A percentile compares a stretch with the other conserved stretches of the same genome.
Evolutionary conservation across 2,113 vertebrate species (phyloP).

Genomic region (Holacanthus passer): DNA sequence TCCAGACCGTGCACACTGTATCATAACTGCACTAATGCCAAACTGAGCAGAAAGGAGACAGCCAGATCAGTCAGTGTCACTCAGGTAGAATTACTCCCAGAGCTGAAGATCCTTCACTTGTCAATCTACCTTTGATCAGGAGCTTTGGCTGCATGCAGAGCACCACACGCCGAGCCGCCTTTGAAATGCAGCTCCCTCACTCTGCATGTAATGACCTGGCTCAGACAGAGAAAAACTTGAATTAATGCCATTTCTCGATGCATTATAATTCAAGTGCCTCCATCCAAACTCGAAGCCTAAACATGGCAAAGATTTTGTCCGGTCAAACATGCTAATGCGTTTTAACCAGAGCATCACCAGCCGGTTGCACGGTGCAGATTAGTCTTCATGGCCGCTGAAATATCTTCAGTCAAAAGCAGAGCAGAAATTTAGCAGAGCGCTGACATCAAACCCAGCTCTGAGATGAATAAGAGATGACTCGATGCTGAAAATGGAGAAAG

Average conservation of each 20-base stretch:
- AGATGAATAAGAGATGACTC: constrained; percentile 62
- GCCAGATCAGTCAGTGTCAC: constrained; percentile 73
- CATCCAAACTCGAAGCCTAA: not conserved
- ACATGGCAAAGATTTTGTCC: constrained; percentile 11
- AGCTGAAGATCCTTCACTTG: constrained; percentile 65
- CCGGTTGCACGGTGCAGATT: not conserved
- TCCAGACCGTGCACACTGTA: constrained; percentile 43
- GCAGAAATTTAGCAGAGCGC: constrained; percentile 32
- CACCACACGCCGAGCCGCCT: constrained; percentile 12
- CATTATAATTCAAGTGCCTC: constrained; percentile 43
- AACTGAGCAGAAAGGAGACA: constrained; percentile 55
- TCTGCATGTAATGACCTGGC: constrained; percentile 57
- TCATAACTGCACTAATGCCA: constrained; percentile 59
- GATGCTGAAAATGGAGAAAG: constrained; percentile 52
- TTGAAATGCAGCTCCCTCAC: constrained; percentile 53
- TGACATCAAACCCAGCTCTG: constrained; percentile 27
- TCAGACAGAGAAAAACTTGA: constrained; percentile 47
- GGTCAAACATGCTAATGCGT: constrained; percentile 30
- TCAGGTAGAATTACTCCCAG: constrained; percentile 71
- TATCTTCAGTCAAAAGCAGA: constrained; percentile 21
- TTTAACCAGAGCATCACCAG: not conserved
- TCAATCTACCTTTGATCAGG: constrained; percentile 71
- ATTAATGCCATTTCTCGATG: constrained; percentile 41
- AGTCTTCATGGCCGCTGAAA: constrained; percentile 20
- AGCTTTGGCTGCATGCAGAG: constrained; percentile 57